Conservation (phyloP, 1,140 invertebrate genomes). For the Sycobia sp. region DNA sequence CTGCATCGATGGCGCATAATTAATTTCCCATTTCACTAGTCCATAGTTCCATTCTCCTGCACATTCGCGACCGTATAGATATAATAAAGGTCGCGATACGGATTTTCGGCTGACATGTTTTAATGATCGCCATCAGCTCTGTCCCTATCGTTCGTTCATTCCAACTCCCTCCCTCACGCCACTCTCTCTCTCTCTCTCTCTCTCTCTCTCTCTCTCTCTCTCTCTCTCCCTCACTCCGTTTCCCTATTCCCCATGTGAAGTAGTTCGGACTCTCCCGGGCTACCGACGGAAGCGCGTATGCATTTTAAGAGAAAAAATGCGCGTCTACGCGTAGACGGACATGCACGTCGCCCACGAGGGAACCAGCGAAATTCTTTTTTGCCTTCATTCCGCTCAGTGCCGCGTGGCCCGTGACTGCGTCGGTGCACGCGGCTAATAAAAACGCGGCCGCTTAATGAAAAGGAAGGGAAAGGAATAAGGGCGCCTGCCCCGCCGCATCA, state of each 20-base stretch:
- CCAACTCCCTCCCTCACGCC: no score
- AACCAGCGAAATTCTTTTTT: not conserved
- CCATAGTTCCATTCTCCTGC: no score
- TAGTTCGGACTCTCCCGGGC: no score
- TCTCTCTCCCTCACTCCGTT: not conserved
- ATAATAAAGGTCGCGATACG: not conserved
- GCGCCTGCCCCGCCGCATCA: constrained; percentile 35
- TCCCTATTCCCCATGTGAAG: no score
- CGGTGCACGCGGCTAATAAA: constrained; percentile 14
- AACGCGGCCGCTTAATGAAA: constrained; percentile 35
- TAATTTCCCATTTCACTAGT: no score
- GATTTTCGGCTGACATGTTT: constrained; percentile 10
- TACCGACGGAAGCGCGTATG: no score
- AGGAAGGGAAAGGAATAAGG: constrained; percentile 29
- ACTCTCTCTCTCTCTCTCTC: constrained; percentile 1
- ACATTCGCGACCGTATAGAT: no score
- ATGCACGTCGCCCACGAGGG: not conserved
- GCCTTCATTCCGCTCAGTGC: not conserved
- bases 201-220: not conserved
- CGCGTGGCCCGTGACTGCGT: no score
- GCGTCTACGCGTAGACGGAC: not conserved
- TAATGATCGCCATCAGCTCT: constrained; percentile 17
- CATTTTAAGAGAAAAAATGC: no score
- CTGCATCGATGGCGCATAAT: no score
- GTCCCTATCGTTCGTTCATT: no score